phyloP scores from a whole-genome alignment of 2,888 invertebrate species.

The Drosophila mimica region DNA sequence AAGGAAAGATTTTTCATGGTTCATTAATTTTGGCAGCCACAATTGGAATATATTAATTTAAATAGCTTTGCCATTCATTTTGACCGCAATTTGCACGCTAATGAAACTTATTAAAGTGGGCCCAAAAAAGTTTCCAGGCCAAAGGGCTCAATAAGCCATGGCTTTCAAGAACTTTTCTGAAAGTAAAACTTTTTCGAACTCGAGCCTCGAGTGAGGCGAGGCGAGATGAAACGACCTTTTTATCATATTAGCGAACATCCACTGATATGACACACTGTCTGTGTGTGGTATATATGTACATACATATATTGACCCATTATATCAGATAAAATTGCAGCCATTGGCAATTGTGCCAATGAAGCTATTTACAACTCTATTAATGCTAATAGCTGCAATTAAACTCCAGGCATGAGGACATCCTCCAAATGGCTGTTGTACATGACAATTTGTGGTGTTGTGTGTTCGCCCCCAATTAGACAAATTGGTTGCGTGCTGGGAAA shows the following conservation, averaged over 20 bases:
- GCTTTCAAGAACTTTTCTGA: conserved; percentile 31
- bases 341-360: conserved; percentile 34
- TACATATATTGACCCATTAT: conserved; percentile 28
- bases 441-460: conserved; percentile 52
- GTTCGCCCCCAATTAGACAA: conserved; percentile 49
- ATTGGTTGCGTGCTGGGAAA: conserved; percentile 52
- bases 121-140: conserved; percentile 30
- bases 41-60: conserved; percentile 35
- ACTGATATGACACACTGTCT: conserved; percentile 1
- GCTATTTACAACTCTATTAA: conserved; percentile 51
- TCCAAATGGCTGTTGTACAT: conserved; percentile 32
- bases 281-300: too few species aligned
- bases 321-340: conserved; percentile 15
- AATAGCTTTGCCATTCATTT: conserved; percentile 44
- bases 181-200: conserved; percentile 44
- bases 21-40: conserved; percentile 24
- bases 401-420: conserved; percentile 29
- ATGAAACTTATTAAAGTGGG: conserved; percentile 58
- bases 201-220: not conserved
- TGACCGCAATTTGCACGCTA: conserved; percentile 62
- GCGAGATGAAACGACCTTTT: not conserved
- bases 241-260: not conserved
- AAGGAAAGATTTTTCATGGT: not conserved
- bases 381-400: conserved; percentile 59
- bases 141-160: conserved; percentile 61